phyloP scores from a whole-genome alignment of 2,888 invertebrate species.

The Phania funesta region DNA sequence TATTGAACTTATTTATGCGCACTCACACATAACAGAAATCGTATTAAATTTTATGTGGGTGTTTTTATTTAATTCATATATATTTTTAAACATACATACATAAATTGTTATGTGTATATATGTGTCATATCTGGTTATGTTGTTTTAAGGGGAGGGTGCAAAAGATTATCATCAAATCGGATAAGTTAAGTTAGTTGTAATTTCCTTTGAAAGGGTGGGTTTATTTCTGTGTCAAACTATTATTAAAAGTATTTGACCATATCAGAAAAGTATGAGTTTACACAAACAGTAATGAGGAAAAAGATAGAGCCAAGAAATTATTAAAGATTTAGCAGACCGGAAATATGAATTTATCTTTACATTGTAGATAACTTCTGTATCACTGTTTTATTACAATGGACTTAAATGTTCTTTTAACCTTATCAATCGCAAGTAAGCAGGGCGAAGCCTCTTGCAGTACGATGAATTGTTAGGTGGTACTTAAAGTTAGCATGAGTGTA shows the following conservation, averaged over 20 bases:
- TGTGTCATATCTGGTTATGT: slow-evolving; percentile 1
- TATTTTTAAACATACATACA: neutral
- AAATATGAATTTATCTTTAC: too few relatives aligned
- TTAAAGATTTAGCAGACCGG: neutral
- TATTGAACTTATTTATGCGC: slow-evolving; percentile 8
- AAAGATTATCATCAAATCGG: slow-evolving; percentile 32
- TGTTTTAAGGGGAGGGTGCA: slow-evolving; percentile 2
- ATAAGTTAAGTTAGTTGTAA: slow-evolving; percentile 22
- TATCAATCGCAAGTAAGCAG: too few relatives aligned
- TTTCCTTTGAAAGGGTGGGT: slow-evolving; percentile 17
- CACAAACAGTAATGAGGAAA: neutral
- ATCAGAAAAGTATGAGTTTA: slow-evolving; percentile 11
- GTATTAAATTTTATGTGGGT: too few relatives aligned
- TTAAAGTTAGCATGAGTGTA: too few relatives aligned
- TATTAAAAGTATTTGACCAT: too few relatives aligned
- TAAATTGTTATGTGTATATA: neutral
- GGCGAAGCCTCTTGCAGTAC: too few relatives aligned
- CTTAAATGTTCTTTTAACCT: too few relatives aligned
- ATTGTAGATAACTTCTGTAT: too few relatives aligned
- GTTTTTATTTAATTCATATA: too few relatives aligned
- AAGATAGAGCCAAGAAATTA: neutral
- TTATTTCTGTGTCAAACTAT: slow-evolving; percentile 51
- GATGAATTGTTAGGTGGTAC: too few relatives aligned
- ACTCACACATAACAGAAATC: neutral
- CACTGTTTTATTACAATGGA: too few relatives aligned